A percentile compares a stretch with the other conserved stretches of the same genome.
These are phyloP conservation scores for Corythucha ciliata DNA, from an alignment of 2,888 invertebrate species.

Conservation along the genomic window DNA sequence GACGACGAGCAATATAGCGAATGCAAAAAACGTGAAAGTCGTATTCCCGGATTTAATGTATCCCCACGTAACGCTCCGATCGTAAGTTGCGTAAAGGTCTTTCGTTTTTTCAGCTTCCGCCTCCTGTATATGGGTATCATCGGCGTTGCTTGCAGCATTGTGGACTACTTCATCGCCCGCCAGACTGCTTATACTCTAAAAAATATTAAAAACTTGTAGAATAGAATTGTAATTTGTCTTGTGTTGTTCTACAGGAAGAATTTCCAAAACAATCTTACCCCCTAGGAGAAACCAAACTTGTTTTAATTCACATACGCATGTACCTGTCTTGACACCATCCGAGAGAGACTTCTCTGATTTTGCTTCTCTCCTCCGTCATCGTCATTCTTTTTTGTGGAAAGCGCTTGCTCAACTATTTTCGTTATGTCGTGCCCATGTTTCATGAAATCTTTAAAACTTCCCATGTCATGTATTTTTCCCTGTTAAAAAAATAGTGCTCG, in stretches of 20 bases:
- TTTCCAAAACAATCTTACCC: background rate
- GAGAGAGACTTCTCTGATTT: background rate
- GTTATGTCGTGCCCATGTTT: conserved; percentile 20
- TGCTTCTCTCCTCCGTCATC: conserved; percentile 2
- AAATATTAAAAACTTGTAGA: no score
- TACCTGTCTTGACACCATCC: conserved; percentile 3
- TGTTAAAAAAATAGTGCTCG: background rate
- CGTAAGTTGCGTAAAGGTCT: conserved; percentile 11
- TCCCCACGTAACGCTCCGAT: conserved; percentile 19
- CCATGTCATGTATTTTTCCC: conserved; percentile 22
- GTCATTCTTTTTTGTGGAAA: background rate
- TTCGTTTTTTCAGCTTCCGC: background rate
- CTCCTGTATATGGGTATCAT: background rate
- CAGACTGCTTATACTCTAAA: no score
- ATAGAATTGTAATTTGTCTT: no score
- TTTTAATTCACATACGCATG: background rate
- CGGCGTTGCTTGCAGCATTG: background rate
- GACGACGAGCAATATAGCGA: conserved; percentile 33
- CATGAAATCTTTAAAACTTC: conserved; percentile 17
- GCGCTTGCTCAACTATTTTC: conserved; percentile 16
- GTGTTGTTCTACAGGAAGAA: no score
- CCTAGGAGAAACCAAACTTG: background rate
- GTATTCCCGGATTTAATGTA: conserved; percentile 35
- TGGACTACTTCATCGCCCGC: no score
- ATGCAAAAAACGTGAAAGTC: conserved; percentile 37